Conservation (phyloP, 2,113 vertebrate species). For the Pygoscelis adeliae region DNA sequence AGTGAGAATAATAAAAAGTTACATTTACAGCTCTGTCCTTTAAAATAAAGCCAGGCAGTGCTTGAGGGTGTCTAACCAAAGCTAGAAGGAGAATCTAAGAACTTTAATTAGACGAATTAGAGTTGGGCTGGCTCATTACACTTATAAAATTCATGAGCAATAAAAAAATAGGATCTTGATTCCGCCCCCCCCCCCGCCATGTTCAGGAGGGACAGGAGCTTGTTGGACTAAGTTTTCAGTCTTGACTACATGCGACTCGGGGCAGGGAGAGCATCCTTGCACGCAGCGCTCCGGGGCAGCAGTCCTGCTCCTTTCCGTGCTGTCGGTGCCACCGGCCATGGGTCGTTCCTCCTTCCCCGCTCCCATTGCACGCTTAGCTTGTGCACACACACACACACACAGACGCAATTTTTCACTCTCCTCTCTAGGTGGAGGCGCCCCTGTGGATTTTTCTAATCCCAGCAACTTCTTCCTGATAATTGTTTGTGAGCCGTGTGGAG, state of each 20-base stretch:
- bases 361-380: not conserved
- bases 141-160: not conserved
- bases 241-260: accelerated
- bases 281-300: accelerated
- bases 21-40: not conserved
- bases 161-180: not conserved
- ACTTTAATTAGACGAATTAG: not conserved
- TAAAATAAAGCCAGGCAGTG: not conserved
- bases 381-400: not conserved
- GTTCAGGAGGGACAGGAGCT: not conserved
- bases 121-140: not conserved
- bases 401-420: conserved; percentile 12
- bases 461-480: conserved; percentile 66
- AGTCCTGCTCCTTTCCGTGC: not conserved
- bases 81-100: not conserved
- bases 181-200: no score
- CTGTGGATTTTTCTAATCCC: conserved; percentile 65
- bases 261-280: not conserved
- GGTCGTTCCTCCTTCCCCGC: not conserved
- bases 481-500: conserved; percentile 45
- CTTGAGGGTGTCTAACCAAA: not conserved
- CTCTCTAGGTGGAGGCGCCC: conserved; percentile 39
- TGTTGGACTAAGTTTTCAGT: not conserved
- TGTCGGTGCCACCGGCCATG: accelerated
- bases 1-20: not conserved